Evolutionary conservation across 2,797 vertebrate genomes (phyloP), one percentile per base, ranked within the genome.

Genomic region (Philypnodon macrostomus): DNA sequence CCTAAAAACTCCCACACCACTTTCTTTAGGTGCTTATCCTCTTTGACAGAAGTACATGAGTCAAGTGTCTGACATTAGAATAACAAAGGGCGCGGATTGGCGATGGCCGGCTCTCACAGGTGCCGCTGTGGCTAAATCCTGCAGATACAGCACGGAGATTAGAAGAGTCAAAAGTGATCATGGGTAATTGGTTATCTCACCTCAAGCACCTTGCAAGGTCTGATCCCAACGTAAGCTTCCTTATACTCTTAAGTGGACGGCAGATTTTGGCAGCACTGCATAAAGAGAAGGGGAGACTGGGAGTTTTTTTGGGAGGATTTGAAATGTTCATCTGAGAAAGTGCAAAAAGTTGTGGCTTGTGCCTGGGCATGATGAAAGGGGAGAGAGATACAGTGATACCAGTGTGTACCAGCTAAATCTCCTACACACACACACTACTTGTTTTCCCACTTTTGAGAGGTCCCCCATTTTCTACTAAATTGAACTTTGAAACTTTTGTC

Each of bases 101-200:
- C 62, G 64, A 76, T 77, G 78, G 79, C 73, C 79, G 52, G 64
- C 77, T 78, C 75, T 85, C 83, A 67, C 70, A 78, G 84, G 85
- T 88, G 77, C 80, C 65, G 63, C 66, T 30, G 52, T 39, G 52
- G 80, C 70, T 83, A 85, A 88, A 89, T 88, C 86, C 81, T 0
- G 31, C 72, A 19, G 68, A 87, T 89, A 77, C 80, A 67, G 73
- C 60, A 13, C 48, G 59, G 75, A 87, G 88, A 89, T 91, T 90
- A 90, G 80, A 85, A 79, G 79, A 88, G 87, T 88, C 87, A 85
- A 85, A 89, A 87, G 85, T 88, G 85, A 91, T 87, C 83, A 87
- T 68, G 79, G 78, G 87, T 90, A 89, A 90, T 89, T 89, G 89
- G 85, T 84, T 85, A 80, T 85, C 83, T 89, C 85, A 88, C 87